Base-by-base conservation (phyloP, 2,797 vertebrate genomes). In the Coluber constrictor region DNA sequence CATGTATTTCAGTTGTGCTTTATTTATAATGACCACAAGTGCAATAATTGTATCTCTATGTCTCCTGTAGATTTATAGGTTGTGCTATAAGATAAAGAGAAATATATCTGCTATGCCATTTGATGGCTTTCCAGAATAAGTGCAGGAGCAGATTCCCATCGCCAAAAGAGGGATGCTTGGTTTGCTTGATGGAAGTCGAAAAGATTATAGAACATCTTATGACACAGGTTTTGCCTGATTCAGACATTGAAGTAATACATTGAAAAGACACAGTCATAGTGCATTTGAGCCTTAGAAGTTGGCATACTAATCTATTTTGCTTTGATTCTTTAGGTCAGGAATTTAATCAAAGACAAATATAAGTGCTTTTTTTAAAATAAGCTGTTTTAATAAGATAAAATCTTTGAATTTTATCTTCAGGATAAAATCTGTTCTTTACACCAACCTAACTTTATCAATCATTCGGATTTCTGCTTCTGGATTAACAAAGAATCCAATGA, bases 1-100 rank as follows among this genome's bases (percentile, higher is more conserved):
- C 93, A 66, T 94, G 86, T 92, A 57, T 90, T 94, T 96, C 29
- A 55, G 92, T 97, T 98, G 97, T 98, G 97, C 97, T 98, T 98
- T 94, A 93, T 95, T 96, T 96, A 95, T 83, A 83, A 83, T 96
- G 96, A 96, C 95, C 91, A 90, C 91, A 95, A 95, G 95, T 95
- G 96, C 94, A 96, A 96, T 95, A 93, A 94, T 90, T 92, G 95
- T 96, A 95, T 95, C 23, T 51, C 70, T 94, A 90, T 95, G 86
- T 92, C 87, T 93, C 92, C 95, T 88, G 91, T 95, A 83, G 79
- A 27, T 23, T 92, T 92, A 95, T 94, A 96, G 94, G 94, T 94
- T 88, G 74, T 91, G 95, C 8, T 95, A 90, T 70, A 95, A 97
- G 93, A 94, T 94, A 95, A 95, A 93, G 91, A 94, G 92, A 94